These are phyloP conservation scores for Pelmatolapia mariae DNA, from an alignment of 2,113 vertebrate genomes.

Conservation along the genomic window DNA sequence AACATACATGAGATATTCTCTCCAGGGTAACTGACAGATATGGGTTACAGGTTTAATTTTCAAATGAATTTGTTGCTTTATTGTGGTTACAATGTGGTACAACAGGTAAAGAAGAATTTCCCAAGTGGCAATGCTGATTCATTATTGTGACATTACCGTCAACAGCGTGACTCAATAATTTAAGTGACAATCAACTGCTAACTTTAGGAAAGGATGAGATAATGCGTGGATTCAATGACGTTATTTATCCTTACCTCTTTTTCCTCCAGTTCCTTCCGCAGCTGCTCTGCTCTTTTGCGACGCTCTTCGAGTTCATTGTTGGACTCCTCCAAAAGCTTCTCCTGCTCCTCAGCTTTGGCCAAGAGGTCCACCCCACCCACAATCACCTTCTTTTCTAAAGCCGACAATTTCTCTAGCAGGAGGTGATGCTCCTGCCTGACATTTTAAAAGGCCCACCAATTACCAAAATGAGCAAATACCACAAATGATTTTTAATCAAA, in stretches of 20 bases:
- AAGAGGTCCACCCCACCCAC: conserved; percentile 96
- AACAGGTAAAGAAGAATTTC: neutral
- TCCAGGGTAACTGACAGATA: neutral
- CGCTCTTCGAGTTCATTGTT: conserved; percentile 94
- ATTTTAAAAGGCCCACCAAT: neutral
- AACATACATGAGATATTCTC: neutral
- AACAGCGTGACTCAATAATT: neutral
- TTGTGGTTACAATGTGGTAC: neutral
- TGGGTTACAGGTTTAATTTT: neutral
- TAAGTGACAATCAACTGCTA: neutral
- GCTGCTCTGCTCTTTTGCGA: conserved; percentile 88
- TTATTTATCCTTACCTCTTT: conserved; percentile 79
- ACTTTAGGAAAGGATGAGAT: neutral
- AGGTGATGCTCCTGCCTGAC: conserved; percentile 92
- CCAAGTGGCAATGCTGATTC: neutral
- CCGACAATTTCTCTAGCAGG: conserved; percentile 89
- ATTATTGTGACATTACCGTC: neutral
- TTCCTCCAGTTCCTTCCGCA: conserved; percentile 93
- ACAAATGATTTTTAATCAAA: neutral
- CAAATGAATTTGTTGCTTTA: neutral
- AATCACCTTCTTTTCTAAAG: conserved; percentile 96
- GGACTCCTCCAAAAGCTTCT: conserved; percentile 96
- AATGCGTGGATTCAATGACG: neutral
- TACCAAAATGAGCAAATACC: neutral
- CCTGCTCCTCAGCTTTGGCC: conserved; percentile 98